phyloP scores from a whole-genome alignment of 1,140 invertebrate species.

The Centruroides sculpturatus region DNA sequence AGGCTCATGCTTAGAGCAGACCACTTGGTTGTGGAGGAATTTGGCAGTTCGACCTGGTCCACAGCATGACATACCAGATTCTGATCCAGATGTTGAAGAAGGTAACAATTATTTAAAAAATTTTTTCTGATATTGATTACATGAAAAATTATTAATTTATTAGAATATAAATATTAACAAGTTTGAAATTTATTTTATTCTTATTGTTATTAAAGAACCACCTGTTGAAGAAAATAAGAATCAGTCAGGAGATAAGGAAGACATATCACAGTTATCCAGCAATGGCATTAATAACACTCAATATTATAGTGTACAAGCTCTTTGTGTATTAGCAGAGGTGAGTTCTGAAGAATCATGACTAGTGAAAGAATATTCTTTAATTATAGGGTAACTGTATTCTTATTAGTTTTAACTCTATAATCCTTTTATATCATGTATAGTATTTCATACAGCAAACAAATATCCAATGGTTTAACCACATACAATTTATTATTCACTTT shows the following conservation, averaged over 20 bases:
- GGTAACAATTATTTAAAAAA: not conserved
- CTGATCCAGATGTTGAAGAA: constrained; percentile 6
- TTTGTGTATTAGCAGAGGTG: constrained; percentile 54
- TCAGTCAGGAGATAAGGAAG: not conserved
- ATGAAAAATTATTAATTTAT: not conserved
- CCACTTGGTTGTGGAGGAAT: constrained; percentile 77
- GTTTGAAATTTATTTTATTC: no score
- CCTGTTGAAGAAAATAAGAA: not conserved
- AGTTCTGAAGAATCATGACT: constrained; percentile 1
- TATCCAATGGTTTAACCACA: no score
- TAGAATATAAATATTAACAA: no score
- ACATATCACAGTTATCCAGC: not conserved
- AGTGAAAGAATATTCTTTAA: no score
- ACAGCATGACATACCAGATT: constrained; percentile 18
- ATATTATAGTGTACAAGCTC: constrained; percentile 49
- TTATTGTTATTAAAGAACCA: no score
- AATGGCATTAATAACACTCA: not conserved
- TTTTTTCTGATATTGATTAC: not conserved
- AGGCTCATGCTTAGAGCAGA: constrained; percentile 75
- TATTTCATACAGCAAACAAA: no score
- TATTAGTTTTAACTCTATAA: no score
- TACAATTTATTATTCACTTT: no score
- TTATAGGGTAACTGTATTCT: no score
- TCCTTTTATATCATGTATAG: no score
- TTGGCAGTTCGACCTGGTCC: constrained; percentile 68